Conservation (phyloP, 2,113 vertebrate genomes). For the Oenanthe oenanthe region DNA sequence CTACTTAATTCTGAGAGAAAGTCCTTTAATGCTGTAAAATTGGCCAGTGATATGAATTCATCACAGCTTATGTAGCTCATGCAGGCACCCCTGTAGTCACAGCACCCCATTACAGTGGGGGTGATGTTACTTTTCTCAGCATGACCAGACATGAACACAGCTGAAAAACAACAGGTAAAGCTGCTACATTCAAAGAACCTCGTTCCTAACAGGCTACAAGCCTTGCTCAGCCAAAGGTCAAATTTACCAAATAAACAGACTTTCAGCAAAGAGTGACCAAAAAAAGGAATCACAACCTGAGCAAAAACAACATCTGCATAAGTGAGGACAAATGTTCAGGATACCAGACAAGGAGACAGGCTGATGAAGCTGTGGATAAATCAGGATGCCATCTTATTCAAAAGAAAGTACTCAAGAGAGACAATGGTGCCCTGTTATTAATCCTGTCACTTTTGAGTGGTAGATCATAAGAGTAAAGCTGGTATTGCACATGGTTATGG, state of each 20-base stretch:
- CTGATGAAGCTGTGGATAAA: background rate
- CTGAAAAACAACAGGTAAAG: background rate
- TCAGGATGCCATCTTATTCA: background rate
- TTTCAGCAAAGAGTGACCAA: background rate
- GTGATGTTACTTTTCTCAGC: background rate
- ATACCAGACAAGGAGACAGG: background rate
- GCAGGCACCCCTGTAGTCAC: background rate
- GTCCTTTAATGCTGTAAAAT: background rate
- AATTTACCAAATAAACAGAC: background rate
- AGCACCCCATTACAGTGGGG: background rate
- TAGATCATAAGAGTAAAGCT: background rate
- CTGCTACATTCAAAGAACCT: background rate
- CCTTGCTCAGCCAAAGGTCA: background rate
- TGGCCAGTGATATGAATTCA: background rate
- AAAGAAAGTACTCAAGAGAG: background rate
- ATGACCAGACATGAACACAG: background rate
- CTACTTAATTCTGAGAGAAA: background rate
- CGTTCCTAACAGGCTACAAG: background rate
- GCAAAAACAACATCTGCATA: background rate
- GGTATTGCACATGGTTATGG: background rate
- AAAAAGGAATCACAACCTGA: background rate
- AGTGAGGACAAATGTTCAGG: background rate
- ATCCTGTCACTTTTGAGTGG: background rate
- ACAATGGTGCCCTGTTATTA: background rate
- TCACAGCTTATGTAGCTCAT: background rate